Conservation (phyloP, 2,113 vertebrate genomes). For the Phalacrocorax carbo region DNA sequence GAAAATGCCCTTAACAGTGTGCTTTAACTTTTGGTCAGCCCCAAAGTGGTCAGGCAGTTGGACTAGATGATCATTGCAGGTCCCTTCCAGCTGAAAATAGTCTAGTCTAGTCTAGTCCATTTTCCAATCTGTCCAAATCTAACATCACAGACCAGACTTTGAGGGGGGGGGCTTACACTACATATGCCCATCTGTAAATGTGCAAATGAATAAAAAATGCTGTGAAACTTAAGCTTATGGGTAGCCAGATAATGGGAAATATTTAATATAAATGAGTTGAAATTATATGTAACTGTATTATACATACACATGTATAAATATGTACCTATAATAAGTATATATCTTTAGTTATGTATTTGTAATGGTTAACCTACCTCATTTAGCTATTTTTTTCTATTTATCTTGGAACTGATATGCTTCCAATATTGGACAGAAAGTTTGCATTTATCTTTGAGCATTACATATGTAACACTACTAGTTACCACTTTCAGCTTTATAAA, state of each 20-base stretch:
- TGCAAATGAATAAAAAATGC: background rate
- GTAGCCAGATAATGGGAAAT: background rate
- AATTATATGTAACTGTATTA: background rate
- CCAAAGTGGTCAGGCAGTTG: no score
- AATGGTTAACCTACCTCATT: background rate
- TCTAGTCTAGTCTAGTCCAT: no score
- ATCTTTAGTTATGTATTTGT: background rate
- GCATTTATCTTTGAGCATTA: background rate
- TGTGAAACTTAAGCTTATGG: background rate
- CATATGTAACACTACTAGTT: background rate
- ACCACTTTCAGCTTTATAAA: background rate
- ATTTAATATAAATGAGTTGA: background rate
- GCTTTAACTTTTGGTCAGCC: background rate
- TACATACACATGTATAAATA: background rate
- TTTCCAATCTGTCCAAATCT: background rate
- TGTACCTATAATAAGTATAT: background rate
- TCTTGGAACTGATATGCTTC: background rate
- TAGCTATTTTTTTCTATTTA: background rate
- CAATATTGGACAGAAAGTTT: background rate
- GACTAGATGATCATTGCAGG: background rate
- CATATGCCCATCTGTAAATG: background rate
- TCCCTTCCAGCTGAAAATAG: background rate
- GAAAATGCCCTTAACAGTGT: background rate
- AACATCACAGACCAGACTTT: background rate
- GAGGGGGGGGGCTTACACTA: background rate